Percentiles rank a stretch among this genome's conserved stretches.
Evolutionary conservation across 2,113 vertebrate species (phyloP).

Genomic region (Corynorhinus townsendii): DNA sequence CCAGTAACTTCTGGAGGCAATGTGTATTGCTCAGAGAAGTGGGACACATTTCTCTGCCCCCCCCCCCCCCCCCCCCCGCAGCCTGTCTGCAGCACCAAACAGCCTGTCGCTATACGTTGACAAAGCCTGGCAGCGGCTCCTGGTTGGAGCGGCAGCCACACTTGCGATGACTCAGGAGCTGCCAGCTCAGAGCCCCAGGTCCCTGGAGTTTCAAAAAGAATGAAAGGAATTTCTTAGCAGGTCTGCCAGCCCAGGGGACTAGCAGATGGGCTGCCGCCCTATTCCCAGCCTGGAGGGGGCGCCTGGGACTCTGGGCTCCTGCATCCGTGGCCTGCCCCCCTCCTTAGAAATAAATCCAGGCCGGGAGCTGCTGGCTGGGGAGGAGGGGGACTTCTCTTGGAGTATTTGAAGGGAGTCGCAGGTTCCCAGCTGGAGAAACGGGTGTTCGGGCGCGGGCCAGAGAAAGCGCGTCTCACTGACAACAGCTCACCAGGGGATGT

Average conservation of each 20-base stretch:
- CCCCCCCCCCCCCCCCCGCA: too few species aligned
- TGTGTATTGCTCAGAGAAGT: neutral
- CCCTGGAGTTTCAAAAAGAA: neutral
- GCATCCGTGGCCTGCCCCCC: neutral
- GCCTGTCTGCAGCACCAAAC: neutral
- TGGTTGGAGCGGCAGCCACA: neutral
- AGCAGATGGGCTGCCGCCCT: fast-evolving
- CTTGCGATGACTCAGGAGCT: neutral
- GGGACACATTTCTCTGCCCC: neutral
- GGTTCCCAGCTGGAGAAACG: neutral
- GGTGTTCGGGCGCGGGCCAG: neutral
- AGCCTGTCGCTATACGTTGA: neutral
- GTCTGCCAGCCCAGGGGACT: neutral
- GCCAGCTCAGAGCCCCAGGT: neutral
- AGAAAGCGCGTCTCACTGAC: neutral
- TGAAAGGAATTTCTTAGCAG: neutral
- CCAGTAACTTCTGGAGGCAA: neutral
- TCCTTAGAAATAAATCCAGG: neutral
- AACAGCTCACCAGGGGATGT: fast-evolving
- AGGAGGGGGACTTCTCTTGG: fast-evolving
- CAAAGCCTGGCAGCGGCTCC: neutral
- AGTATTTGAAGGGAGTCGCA: neutral
- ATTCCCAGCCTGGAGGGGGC: neutral
- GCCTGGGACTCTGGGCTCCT: neutral
- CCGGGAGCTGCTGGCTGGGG: neutral